A percentile compares a stretch with the other conserved stretches of the same genome.
Evolutionary conservation across 2,888 invertebrate genomes (phyloP).

Genomic region (Orgyia antiqua): DNA sequence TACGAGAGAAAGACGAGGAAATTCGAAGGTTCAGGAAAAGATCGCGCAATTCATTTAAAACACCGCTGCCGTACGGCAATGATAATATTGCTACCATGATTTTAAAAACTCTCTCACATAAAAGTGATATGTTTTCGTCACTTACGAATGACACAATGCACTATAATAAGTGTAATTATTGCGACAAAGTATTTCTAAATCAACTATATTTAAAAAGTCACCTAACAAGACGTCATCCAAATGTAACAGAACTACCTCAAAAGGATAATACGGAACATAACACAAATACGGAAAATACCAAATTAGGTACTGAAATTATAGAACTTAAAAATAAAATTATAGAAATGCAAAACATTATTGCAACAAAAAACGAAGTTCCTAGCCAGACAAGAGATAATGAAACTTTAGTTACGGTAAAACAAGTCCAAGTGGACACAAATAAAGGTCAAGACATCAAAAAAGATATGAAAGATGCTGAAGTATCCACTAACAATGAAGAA

Average conservation of each 20-base stretch:
- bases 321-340: slow-evolving; percentile 67
- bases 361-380: slow-evolving; percentile 23
- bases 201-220: slow-evolving; percentile 81
- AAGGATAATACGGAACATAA: slow-evolving; percentile 35
- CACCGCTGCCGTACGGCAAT: slow-evolving; percentile 54
- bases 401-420: slow-evolving; percentile 7
- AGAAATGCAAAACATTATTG: slow-evolving; percentile 57
- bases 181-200: slow-evolving; percentile 83
- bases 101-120: slow-evolving; percentile 58
- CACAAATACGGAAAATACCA: slow-evolving; percentile 74
- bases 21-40: slow-evolving; percentile 71
- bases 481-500: slow-evolving; percentile 46
- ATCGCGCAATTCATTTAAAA: slow-evolving; percentile 48
- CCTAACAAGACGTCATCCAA: slow-evolving; percentile 77
- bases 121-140: slow-evolving; percentile 50
- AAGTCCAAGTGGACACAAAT: slow-evolving; percentile 10
- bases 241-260: slow-evolving; percentile 45
- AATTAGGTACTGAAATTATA: slow-evolving; percentile 68
- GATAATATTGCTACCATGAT: slow-evolving; percentile 71
- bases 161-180: slow-evolving; percentile 79
- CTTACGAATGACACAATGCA: slow-evolving; percentile 51
- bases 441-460: slow-evolving; percentile 18
- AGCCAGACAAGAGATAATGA: slow-evolving; percentile 13
- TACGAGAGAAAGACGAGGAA: slow-evolving; percentile 66
- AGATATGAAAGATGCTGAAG: slow-evolving; percentile 51